Percentiles rank a stretch among this genome's conserved stretches.
phyloP scores from a whole-genome alignment of 2,113 vertebrate species.

The Lota lota region DNA sequence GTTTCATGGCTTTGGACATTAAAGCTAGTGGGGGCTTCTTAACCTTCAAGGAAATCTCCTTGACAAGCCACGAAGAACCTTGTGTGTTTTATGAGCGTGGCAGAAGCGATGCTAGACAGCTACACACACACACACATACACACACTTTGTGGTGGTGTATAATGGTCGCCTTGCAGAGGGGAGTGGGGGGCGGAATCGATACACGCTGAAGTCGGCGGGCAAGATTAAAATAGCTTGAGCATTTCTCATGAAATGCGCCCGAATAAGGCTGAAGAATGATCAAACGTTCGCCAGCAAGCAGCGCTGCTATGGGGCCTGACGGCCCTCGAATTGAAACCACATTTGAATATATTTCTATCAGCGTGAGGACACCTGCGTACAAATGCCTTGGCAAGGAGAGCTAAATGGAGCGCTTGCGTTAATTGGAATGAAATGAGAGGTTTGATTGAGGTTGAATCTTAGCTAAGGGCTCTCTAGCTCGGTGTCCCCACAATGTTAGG shows the following conservation, averaged over 20 bases:
- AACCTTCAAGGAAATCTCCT: no score
- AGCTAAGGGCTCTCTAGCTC: conserved; percentile 12
- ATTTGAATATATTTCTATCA: no score
- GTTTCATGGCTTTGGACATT: no score
- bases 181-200: conserved; percentile 12
- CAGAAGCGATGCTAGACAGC: no score
- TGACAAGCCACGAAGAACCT: no score
- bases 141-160: neutral
- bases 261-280: neutral
- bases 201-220: conserved; percentile 11
- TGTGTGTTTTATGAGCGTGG: no score
- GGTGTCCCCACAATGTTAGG: no score
- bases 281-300: neutral
- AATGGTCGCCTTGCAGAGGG: conserved; percentile 6
- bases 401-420: neutral
- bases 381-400: no score
- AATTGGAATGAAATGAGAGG: neutral
- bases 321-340: no score
- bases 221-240: conserved; percentile 12
- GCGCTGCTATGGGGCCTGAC: no score
- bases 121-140: neutral
- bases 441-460: neutral
- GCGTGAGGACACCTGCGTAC: no score
- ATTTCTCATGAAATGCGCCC: conserved; percentile 8
- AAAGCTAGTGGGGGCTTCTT: no score